Conservation (phyloP, 2,113 vertebrate genomes). For the Megalops atlanticus region DNA sequence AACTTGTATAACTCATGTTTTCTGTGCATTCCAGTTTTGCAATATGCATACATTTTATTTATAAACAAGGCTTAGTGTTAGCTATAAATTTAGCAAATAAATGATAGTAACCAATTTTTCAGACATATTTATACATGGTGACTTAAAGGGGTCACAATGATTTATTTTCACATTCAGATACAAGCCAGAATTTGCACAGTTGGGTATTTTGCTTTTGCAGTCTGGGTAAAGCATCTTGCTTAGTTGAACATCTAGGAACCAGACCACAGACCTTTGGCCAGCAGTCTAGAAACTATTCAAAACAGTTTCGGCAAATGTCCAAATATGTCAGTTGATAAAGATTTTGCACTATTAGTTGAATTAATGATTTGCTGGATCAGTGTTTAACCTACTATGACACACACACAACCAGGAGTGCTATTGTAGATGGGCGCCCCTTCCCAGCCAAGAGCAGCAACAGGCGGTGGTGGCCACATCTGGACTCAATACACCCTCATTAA, state of each 20-base stretch:
- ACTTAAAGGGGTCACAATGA: conserved; percentile 27
- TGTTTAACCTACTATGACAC: too few relatives aligned
- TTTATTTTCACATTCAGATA: conserved; percentile 16
- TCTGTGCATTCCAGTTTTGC: background rate
- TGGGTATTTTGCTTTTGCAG: conserved; percentile 11
- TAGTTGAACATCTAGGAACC: conserved; percentile 4
- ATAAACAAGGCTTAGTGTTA: background rate
- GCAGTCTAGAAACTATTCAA: background rate
- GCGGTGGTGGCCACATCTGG: too few relatives aligned
- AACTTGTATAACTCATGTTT: too few relatives aligned
- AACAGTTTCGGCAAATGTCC: background rate
- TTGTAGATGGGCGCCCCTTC: too few relatives aligned
- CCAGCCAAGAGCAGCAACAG: too few relatives aligned
- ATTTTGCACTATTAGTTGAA: too few relatives aligned
- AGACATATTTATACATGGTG: conserved; percentile 9
- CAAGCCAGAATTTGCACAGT: conserved; percentile 25
- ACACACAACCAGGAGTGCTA: too few relatives aligned
- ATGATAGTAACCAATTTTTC: conserved; percentile 15
- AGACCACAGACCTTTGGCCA: conserved; percentile 4
- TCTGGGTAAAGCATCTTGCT: conserved; percentile 2
- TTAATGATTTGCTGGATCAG: too few relatives aligned
- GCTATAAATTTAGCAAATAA: background rate
- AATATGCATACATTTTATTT: background rate
- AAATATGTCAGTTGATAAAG: too few relatives aligned
- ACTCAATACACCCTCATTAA: too few relatives aligned